Base-by-base conservation (phyloP, 2,113 vertebrate genomes). In the Globicephala melas region DNA sequence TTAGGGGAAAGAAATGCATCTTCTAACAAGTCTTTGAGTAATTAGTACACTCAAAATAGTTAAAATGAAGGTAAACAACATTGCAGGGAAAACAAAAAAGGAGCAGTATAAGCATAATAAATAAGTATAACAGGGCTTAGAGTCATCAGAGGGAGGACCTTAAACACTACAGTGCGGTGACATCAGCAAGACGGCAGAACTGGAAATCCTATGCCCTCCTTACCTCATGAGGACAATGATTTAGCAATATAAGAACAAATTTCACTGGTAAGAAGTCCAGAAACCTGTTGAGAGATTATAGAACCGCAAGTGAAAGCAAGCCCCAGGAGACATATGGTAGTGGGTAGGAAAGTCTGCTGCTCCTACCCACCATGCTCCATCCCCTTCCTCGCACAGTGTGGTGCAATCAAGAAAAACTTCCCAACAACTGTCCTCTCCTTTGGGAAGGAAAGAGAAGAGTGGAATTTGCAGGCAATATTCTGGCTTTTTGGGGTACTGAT, bases 51-150 rank as follows among this genome's bases (percentile, higher is more conserved):
- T 50, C 36, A 58, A 91, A 94, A 94, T 28, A 33, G 58, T 85
- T 86, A 91, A 93, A 28, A 95, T 47, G 87, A 82, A 96, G 33
- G 41, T 76, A 83, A 86, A 76, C 3, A 95, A 83, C 9, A 50
- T 47, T 90, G 90, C 18, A 67, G 8, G 18, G 38, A 50, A 31
- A 58, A 58, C 20, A 41, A 47, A 83, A 87, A 77, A 38, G 23
- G 28, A 87, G 8, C 11, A 89, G 3, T 74, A 68, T 58, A 81
- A 47, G 25, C 23, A 62, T 53, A 85, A 53, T 80, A 26, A 74
- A 50, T 47, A 95, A 91, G 82, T 73, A 26, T 6, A 85, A 80
- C 20, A 80, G 60, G 9, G 18, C 15, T 88, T 50, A 79, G 62
- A 38, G 4, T 76, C 26, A 83, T 23, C 26, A 68, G 23, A 91